Percentiles rank a stretch among this genome's conserved stretches.
These are phyloP conservation scores for Cremastinae sp. DNA, from an alignment of 2,888 invertebrate genomes.

Conservation along the genomic window DNA sequence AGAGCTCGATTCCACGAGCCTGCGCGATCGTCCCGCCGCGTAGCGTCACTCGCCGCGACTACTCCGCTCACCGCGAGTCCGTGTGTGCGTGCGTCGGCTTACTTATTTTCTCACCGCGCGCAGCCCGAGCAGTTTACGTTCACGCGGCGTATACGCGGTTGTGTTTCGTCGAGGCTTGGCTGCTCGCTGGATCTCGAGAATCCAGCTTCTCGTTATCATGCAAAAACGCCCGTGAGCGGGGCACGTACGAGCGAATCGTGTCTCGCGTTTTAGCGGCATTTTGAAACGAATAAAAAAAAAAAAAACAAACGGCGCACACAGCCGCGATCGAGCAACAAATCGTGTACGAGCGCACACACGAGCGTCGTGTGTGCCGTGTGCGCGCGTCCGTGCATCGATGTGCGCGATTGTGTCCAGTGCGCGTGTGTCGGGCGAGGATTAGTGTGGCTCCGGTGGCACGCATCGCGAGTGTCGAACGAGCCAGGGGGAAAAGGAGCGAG, in stretches of 20 bases:
- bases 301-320: constrained; percentile 16
- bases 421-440: constrained; percentile 42
- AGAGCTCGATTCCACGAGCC: constrained; percentile 13
- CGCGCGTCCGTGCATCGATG: constrained; percentile 17
- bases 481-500: background rate
- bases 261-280: background rate
- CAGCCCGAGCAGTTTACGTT: constrained; percentile 58
- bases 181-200: constrained; percentile 42
- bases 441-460: constrained; percentile 10
- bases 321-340: constrained; percentile 10
- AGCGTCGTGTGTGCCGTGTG: constrained; percentile 27
- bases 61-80: constrained; percentile 7
- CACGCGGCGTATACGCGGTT: constrained; percentile 56
- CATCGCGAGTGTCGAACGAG: constrained; percentile 3
- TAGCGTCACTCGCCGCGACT: constrained; percentile 35
- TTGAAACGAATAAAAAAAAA: constrained; percentile 22
- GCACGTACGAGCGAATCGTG: constrained; percentile 56
- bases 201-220: constrained; percentile 40
- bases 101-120: constrained; percentile 59
- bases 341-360: constrained; percentile 10
- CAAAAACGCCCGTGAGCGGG: constrained; percentile 10
- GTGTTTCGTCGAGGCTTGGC: constrained; percentile 42
- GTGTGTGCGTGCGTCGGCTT: constrained; percentile 41
- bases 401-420: constrained; percentile 40
- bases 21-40: constrained; percentile 15